These are phyloP conservation scores for Entomobrya proxima DNA, from an alignment of 2,888 invertebrate genomes.

Conservation along the genomic window DNA sequence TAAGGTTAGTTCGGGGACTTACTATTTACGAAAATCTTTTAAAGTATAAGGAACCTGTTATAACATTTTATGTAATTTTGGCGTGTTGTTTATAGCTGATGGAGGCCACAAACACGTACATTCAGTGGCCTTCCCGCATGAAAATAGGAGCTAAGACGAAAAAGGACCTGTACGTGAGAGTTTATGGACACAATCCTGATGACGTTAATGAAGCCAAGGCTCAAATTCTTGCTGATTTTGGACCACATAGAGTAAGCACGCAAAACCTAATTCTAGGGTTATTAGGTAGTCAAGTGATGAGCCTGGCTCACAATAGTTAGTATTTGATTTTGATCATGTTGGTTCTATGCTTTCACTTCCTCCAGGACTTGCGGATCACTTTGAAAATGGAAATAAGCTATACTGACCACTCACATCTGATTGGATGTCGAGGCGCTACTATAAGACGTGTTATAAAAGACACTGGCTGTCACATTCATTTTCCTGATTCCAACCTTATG, in stretches of 20 bases:
- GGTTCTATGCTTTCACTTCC: too few relatives aligned
- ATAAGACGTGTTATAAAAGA: conserved; percentile 95
- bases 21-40: too few relatives aligned
- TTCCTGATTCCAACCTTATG: conserved; percentile 97
- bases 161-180: conserved; percentile 82
- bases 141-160: conserved; percentile 99
- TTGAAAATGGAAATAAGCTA: conserved; percentile 99
- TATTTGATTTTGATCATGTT: too few relatives aligned
- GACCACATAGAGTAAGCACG: conserved; percentile 74
- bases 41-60: too few relatives aligned
- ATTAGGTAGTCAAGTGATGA: too few relatives aligned
- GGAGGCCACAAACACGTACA: conserved; percentile 92
- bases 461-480: conserved; percentile 98
- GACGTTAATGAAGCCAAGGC: conserved; percentile 73
- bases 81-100: conserved; percentile 83
- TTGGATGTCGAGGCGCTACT: conserved; percentile 91
- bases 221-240: conserved; percentile 72
- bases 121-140: conserved; percentile 96
- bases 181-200: conserved; percentile 74
- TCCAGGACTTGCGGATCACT: conserved; percentile 92
- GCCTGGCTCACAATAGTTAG: too few relatives aligned
- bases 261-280: too few relatives aligned
- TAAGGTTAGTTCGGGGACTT: conserved; percentile 66
- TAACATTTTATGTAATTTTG: too few relatives aligned
- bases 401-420: conserved; percentile 98